Base-by-base conservation (phyloP, 1,140 invertebrate genomes). In the Trichomalopsis sarcophagae region DNA sequence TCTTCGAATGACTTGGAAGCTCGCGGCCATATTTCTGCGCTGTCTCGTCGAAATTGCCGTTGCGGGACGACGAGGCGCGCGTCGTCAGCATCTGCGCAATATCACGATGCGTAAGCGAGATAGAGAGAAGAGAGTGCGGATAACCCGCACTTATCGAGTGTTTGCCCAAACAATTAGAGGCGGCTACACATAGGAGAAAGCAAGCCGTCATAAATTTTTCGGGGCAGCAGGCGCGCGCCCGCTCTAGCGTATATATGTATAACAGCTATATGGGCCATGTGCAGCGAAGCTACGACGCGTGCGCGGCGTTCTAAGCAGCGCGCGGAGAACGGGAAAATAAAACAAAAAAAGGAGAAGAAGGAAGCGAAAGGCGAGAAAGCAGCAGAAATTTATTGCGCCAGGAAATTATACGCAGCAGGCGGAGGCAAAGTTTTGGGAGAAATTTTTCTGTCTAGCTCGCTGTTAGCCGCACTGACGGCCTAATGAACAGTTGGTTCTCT, bases 401-500 rank as follows among this genome's bases (percentile, higher is more conserved):
- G 55, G 55, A 85, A 85, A 85, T 85, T 76, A 85, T 86, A 87
- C 73, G 86, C 86, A 68, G 74, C 23, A 68, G 44, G 13, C 27
- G 9, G 62, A 30, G 21, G 71, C 71, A 68, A 30, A 68, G 6
- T 55, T 62, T 14, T 14, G n/a, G 36, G 30, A 74, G 55, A 75
- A 81, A 76, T 55, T 62, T 44, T 80, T 78, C 82, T 77, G 88
- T 87, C 88, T 89, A 89, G 89, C 55, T 89, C 55, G 44, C 2
- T 23, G 73, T 75, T 44, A 23, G 90, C 87, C 88, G 90, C 90
- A 89, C 88, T 84, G 89, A 90, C 87, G 88, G 87, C 89, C 89
- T 92, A 92, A 92, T 92, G 91, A 92, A 92, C 91, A 92, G 91
- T 92, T 92, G 91, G 90, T 86, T 89, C 87, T 89, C 73, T 62